Evolutionary conservation across 2,888 invertebrate genomes (phyloP), one percentile per base, ranked within the genome.

Genomic region (Merodon equestris): DNA sequence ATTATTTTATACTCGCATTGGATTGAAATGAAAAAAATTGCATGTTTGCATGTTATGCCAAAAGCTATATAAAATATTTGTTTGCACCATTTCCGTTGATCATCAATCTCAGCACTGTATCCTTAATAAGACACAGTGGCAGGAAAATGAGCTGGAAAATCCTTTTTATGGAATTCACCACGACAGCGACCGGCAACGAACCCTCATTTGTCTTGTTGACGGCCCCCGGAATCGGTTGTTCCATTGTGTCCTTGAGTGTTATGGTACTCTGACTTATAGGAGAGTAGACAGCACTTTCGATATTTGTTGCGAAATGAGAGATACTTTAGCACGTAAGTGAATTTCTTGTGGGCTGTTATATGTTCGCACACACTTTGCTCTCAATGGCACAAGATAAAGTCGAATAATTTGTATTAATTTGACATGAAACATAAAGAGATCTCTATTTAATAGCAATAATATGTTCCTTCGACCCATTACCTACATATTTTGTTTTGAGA

Each of bases 151-250:
- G 68, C 40, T 70, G 60, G 79, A 74, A 79, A 79, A 79, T 79
- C 79, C 79, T 79, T 79, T 79, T 79, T 79, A 79, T 79, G 74
- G 79, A 58, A 74, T 70, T 74, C 79, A 64, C 79, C 74, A 70
- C 50, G 19, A 57, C 50, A 60, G 50, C 18, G 63, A 79, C 74
- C 58, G 64, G 79, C 74, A 79, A 79, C 74, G 64, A 68, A 79
- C 79, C 79, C 79, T 79, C 79, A 79, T 79, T 79, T 74, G 79
- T 79, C 74, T 79, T 79, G 54, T 70, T 47, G 60, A 70, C 57
- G 58, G 56, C 48, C 53, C 45, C 38, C 38, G 42, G 48, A n/a
- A 40, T n/a, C 40, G 12, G 48, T 38, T 38, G 42, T 7, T 36
- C 36, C 36, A 10, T 40, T 48, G 15, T 64, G 56, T 50, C 38